A percentile compares a stretch with the other conserved stretches of the same genome.
phyloP scores from a whole-genome alignment of 2,888 invertebrate species.

The Biston betularia region DNA sequence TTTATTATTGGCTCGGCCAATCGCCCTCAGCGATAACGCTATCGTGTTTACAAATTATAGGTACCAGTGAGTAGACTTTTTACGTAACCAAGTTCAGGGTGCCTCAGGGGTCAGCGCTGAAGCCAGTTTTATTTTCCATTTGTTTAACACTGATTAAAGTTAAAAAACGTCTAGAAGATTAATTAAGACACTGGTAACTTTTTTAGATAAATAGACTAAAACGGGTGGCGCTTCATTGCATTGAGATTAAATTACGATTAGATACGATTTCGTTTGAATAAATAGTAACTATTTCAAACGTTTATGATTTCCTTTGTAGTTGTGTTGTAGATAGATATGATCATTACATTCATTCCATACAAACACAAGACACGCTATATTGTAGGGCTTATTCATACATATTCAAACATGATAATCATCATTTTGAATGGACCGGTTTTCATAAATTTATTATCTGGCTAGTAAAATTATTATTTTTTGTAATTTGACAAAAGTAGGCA shows the following conservation, averaged over 20 bases:
- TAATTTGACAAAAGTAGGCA: background rate
- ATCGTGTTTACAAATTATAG: slow-evolving; percentile 50
- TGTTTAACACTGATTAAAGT: slow-evolving; percentile 12
- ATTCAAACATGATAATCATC: slow-evolving; percentile 33
- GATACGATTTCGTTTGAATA: no score
- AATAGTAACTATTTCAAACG: no score
- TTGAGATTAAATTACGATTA: background rate
- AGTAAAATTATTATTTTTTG: slow-evolving; percentile 23
- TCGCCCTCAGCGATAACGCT: slow-evolving; percentile 46
- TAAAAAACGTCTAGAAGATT: background rate
- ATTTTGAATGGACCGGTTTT: slow-evolving; percentile 29
- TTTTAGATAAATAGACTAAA: background rate
- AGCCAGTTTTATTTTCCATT: slow-evolving; percentile 40
- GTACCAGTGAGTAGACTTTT: slow-evolving; percentile 26
- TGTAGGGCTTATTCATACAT: background rate
- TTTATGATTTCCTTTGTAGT: no score
- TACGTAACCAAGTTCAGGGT: slow-evolving; percentile 40
- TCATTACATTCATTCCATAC: no score
- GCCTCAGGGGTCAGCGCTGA: slow-evolving; percentile 46
- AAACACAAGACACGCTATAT: no score
- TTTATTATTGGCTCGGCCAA: slow-evolving; percentile 27
- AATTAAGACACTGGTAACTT: background rate
- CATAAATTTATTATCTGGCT: slow-evolving; percentile 27
- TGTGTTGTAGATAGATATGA: no score
- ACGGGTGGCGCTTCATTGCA: background rate